These are phyloP conservation scores for Chrysemys picta DNA, from an alignment of 2,113 vertebrate species.

Conservation along the genomic window DNA sequence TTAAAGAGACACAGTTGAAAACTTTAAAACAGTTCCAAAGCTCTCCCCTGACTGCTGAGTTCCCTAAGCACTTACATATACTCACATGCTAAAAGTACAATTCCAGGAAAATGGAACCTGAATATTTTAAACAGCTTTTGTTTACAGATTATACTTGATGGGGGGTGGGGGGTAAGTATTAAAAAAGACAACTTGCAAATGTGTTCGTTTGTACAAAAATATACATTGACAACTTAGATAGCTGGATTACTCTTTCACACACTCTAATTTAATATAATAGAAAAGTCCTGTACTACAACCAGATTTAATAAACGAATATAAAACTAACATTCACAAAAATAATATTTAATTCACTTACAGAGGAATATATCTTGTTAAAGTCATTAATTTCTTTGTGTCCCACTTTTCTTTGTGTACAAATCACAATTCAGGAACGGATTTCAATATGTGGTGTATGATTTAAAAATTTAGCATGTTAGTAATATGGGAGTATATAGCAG, in stretches of 20 bases:
- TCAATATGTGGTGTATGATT: background rate
- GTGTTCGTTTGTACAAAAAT: background rate
- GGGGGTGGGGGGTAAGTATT: background rate
- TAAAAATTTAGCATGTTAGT: constrained; percentile 3
- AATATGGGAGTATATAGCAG: constrained; percentile 18
- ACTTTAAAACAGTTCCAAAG: constrained; percentile 26
- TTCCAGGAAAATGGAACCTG: background rate
- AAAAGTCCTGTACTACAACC: background rate
- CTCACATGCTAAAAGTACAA: background rate
- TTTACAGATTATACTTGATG: background rate
- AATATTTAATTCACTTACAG: constrained; percentile 40
- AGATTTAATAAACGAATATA: background rate
- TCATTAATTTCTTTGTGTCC: background rate
- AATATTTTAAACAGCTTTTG: background rate
- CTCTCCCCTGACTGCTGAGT: background rate
- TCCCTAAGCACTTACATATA: background rate
- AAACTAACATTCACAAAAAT: background rate
- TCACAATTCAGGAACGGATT: background rate
- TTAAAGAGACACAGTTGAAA: background rate
- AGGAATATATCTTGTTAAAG: background rate
- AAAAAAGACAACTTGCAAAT: background rate
- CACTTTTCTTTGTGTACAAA: background rate
- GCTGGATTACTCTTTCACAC: background rate
- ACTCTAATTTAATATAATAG: background rate
- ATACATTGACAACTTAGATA: background rate